Percentiles rank a stretch among this genome's conserved stretches.
phyloP scores from a whole-genome alignment of 2,888 invertebrate genomes.

The Lacanobia wlatinum region DNA sequence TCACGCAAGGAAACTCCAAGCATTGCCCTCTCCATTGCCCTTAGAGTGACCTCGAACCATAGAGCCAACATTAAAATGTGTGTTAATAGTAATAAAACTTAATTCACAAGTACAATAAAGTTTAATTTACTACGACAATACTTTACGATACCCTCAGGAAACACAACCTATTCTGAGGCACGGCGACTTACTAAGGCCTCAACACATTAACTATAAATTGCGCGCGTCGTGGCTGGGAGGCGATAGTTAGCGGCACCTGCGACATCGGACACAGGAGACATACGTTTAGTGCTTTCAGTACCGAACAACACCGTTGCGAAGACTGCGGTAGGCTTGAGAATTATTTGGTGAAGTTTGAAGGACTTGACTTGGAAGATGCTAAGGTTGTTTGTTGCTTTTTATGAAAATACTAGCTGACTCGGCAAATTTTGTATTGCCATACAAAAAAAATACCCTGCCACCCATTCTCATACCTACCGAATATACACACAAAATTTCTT shows the following conservation, averaged over 20 bases:
- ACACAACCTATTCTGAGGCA: conserved; percentile 29
- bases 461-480: too few relatives aligned
- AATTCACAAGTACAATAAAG: background rate
- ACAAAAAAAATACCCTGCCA: too few relatives aligned
- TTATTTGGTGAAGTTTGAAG: background rate
- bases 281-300: conserved; percentile 40
- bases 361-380: background rate
- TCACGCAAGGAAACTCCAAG: too few relatives aligned
- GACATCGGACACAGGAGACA: conserved; percentile 45
- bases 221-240: conserved; percentile 46
- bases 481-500: too few relatives aligned
- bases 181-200: conserved; percentile 33
- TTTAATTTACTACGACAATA: background rate
- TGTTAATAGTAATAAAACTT: background rate
- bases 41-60: too few relatives aligned
- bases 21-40: too few relatives aligned
- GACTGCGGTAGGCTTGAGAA: background rate
- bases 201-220: conserved; percentile 62
- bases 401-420: too few relatives aligned
- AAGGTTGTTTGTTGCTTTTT: too few relatives aligned
- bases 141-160: conserved; percentile 17
- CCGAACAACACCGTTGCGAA: conserved; percentile 24
- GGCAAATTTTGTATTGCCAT: too few relatives aligned
- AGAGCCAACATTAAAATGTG: background rate
- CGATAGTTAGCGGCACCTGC: conserved; percentile 61